A percentile compares a stretch with the other conserved stretches of the same genome.
These are phyloP conservation scores for Panagrolaimus sp. DNA, from an alignment of 1,140 invertebrate species.

Conservation along the genomic window DNA sequence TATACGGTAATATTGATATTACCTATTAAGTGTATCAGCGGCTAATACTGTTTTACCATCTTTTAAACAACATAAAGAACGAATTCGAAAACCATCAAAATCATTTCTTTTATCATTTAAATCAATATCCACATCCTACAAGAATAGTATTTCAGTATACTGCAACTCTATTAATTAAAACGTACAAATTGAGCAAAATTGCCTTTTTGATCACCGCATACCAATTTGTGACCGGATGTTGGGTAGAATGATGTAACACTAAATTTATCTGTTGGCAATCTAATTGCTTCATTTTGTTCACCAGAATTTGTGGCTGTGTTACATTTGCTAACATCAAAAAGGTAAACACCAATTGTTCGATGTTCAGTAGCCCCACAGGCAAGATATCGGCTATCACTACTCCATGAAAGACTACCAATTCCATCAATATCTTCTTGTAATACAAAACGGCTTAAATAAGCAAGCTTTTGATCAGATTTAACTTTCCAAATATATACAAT, in stretches of 20 bases:
- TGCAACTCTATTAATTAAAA: neutral
- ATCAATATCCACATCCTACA: slow-evolving; percentile 67
- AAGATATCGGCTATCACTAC: slow-evolving; percentile 32
- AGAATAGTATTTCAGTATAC: slow-evolving; percentile 8
- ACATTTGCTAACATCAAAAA: slow-evolving; percentile 20
- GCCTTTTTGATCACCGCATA: slow-evolving; percentile 30
- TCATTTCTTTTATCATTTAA: slow-evolving; percentile 69
- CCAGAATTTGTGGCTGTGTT: neutral
- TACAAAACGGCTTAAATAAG: neutral
- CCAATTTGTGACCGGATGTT: slow-evolving; percentile 3
- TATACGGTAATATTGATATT: slow-evolving; percentile 29
- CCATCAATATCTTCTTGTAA: slow-evolving; percentile 19
- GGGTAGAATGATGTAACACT: slow-evolving; percentile 33
- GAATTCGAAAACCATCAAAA: slow-evolving; percentile 94
- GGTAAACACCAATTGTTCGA: slow-evolving; percentile 7
- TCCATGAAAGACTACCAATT: slow-evolving; percentile 34
- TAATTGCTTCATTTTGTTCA: slow-evolving; percentile 24
- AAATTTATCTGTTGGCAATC: slow-evolving; percentile 22
- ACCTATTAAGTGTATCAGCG: slow-evolving; percentile 75
- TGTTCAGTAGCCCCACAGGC: slow-evolving; percentile 29
- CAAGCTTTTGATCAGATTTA: slow-evolving; percentile 14
- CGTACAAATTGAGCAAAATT: slow-evolving; percentile 34
- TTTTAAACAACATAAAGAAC: slow-evolving; percentile 74
- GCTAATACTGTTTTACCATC: slow-evolving; percentile 88
- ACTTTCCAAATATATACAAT: slow-evolving; percentile 75